Percentiles rank a stretch among this genome's conserved stretches.
Evolutionary conservation across 1,140 invertebrate species (phyloP).

Genomic region (Drosophila tristis): DNA sequence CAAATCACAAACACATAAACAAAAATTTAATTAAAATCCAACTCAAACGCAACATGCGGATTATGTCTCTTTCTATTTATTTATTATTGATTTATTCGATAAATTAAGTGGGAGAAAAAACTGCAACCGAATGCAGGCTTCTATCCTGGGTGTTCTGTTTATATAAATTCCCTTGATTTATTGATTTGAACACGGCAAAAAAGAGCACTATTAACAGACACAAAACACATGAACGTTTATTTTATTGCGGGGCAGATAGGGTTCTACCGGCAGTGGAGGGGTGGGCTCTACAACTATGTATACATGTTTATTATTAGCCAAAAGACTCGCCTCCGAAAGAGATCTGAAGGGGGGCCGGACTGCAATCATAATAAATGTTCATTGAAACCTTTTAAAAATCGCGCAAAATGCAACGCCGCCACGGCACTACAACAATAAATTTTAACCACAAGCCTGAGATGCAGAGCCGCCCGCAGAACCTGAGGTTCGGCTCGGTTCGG

Average conservation of each 20-base stretch:
- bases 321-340: slow-evolving; percentile 16
- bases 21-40: slow-evolving; percentile 75
- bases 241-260: slow-evolving; percentile 34
- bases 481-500: slow-evolving; percentile 2
- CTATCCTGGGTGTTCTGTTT: slow-evolving; percentile 48
- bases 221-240: slow-evolving; percentile 58
- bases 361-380: slow-evolving; percentile 83
- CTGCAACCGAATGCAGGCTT: slow-evolving; percentile 31
- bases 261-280: slow-evolving; percentile 3
- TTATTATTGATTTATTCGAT: slow-evolving; percentile 57
- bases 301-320: slow-evolving; percentile 60
- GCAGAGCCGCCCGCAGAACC: slow-evolving; percentile 6
- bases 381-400: slow-evolving; percentile 83
- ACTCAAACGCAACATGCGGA: slow-evolving; percentile 45
- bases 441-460: slow-evolving; percentile 57
- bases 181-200: slow-evolving; percentile 58
- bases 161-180: slow-evolving; percentile 68
- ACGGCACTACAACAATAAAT: slow-evolving; percentile 78
- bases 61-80: slow-evolving; percentile 45
- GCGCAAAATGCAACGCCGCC: slow-evolving; percentile 58
- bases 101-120: slow-evolving; percentile 27
- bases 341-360: slow-evolving; percentile 26
- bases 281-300: slow-evolving; percentile 35
- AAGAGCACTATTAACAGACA: slow-evolving; percentile 40
- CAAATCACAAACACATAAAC: slow-evolving; percentile 66